Evolutionary conservation across 2,888 invertebrate genomes (phyloP).

Genomic region (Perizoma flavofasciatum): DNA sequence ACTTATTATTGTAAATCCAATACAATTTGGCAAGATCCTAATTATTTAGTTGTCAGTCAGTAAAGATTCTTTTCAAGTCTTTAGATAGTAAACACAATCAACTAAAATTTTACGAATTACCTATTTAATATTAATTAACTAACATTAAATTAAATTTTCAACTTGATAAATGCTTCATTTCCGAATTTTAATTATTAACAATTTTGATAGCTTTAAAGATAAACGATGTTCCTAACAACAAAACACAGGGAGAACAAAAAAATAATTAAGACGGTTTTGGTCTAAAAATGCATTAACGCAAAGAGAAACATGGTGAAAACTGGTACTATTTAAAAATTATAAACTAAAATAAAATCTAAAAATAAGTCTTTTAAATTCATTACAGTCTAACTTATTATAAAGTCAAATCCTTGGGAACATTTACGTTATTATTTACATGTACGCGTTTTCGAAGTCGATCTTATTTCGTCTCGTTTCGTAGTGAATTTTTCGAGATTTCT

Average conservation of each 20-base stretch:
- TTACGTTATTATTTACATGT: slow-evolving; percentile 55
- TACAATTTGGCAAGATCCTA: slow-evolving; percentile 73
- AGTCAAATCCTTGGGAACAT: slow-evolving; percentile 72
- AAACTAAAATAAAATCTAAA: slow-evolving; percentile 50
- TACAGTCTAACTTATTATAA: slow-evolving; percentile 56
- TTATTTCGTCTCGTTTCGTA: slow-evolving; percentile 25
- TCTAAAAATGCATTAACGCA: not conserved
- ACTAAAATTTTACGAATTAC: slow-evolving; percentile 36
- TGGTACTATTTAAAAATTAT: slow-evolving; percentile 50
- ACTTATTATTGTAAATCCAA: slow-evolving; percentile 41
- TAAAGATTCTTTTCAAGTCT: slow-evolving; percentile 54
- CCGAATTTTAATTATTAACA: slow-evolving; percentile 30
- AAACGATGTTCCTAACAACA: not conserved
- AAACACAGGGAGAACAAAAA: slow-evolving; percentile 6
- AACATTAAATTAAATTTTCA: slow-evolving; percentile 25
- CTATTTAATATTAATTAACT: slow-evolving; percentile 31
- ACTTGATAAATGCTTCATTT: slow-evolving; percentile 40
- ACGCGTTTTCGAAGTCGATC: slow-evolving; percentile 37
- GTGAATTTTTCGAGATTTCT: slow-evolving; percentile 7
- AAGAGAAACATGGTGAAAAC: slow-evolving; percentile 38
- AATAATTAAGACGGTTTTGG: too few species aligned
- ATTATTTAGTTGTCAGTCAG: slow-evolving; percentile 59
- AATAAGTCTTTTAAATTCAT: slow-evolving; percentile 75
- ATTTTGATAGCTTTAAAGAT: slow-evolving; percentile 1
- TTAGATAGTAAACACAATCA: slow-evolving; percentile 40